Base-by-base conservation (phyloP, 1,140 invertebrate genomes). In the Drosophila mauritiana region DNA sequence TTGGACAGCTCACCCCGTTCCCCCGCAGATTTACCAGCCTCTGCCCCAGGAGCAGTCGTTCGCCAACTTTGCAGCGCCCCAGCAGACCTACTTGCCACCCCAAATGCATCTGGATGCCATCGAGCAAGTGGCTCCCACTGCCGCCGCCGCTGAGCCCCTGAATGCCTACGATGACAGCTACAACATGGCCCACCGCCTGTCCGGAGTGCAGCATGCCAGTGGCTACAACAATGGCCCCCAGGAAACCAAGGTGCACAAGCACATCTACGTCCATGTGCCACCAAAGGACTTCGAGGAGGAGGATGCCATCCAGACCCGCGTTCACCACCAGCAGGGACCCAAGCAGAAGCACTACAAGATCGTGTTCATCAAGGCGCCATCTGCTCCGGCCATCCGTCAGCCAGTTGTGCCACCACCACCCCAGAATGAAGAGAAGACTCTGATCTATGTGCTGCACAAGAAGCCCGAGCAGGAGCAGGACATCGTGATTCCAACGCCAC, bases 371-470 rank as follows among this genome's bases (percentile, higher is more conserved):
- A 97, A 97, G 94, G 96, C 96, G 31, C 96, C 96, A 52, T 94
- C 95, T 46, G 94, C 95, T 73, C 95, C 95, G 51, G 94, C 95
- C 34, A 95, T 96, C 64, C 95, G 94, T 69, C 94, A 95, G 1
- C 94, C 94, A 46, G 53, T 92, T 49, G 90, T 34, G 95, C 95
- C 96, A 77, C 93, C 91, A 42, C 93, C 96, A 73, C 94, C 95
- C 49, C 95, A 95, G 86, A 95, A 96, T 92, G 95, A 96, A 92
- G 95, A 96, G 93, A 97, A 97, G 93, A 97, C 96, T 52, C 94
- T 97, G 73, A 96, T 97, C 93, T 97, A 97, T 94, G 96, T 97
- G 46, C 93, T 97, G 93, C 95, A 96, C 88, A 97, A 97, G 95
- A 96, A 95, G 93, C 96, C 95, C 80, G 95, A 97, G 85, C 95